phyloP scores from a whole-genome alignment of 92 coral and sea anemone genomes.

The Palythoa caribaeorum region DNA sequence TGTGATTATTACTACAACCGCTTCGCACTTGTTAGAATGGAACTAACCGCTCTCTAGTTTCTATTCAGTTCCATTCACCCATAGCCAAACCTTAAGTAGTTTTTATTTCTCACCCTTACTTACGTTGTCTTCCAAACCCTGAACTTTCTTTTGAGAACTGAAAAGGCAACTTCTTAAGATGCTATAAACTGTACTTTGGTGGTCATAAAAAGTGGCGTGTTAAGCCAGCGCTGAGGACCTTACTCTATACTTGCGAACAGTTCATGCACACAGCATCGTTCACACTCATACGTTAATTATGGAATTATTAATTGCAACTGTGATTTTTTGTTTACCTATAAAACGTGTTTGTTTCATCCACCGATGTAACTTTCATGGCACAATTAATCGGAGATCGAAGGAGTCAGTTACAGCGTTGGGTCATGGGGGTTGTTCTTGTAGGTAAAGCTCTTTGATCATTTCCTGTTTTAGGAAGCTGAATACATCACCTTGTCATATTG shows the following conservation, averaged over 20 bases:
- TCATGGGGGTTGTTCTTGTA: slow-evolving; percentile 35
- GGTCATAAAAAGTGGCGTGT: slow-evolving; percentile 15
- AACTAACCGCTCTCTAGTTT: slow-evolving; percentile 25
- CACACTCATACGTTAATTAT: background rate
- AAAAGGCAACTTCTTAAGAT: background rate
- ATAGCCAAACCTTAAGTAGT: slow-evolving; percentile 2
- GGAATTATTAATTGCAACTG: background rate
- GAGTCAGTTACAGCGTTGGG: slow-evolving; percentile 10
- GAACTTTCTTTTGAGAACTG: background rate
- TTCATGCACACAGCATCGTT: background rate
- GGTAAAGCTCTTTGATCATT: slow-evolving; percentile 16
- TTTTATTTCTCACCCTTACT: background rate
- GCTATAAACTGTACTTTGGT: slow-evolving; percentile 21
- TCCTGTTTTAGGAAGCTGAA: slow-evolving; percentile 33
- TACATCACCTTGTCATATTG: background rate
- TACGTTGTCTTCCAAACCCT: background rate
- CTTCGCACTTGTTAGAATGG: slow-evolving; percentile 6
- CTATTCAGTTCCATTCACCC: slow-evolving; percentile 39
- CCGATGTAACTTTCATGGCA: background rate
- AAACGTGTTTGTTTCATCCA: background rate
- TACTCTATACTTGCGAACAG: background rate
- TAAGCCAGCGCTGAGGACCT: background rate
- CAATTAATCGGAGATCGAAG: background rate
- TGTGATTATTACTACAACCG: background rate
- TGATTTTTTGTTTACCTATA: background rate